These are phyloP conservation scores for Chromoteleia sp. DNA, from an alignment of 2,888 invertebrate genomes.

Conservation along the genomic window DNA sequence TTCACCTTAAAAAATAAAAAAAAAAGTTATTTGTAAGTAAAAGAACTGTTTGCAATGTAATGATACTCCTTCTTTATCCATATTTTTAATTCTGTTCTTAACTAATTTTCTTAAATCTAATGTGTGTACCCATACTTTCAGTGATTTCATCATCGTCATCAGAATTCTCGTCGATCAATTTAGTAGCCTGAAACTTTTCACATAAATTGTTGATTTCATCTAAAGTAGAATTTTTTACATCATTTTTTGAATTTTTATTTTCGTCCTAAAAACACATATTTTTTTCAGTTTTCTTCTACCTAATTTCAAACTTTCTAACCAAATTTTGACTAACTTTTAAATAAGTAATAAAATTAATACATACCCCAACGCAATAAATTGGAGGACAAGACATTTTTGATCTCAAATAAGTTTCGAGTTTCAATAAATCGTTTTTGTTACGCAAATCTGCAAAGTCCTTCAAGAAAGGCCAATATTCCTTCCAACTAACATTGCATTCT, in stretches of 20 bases:
- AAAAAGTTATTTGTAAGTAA: too few relatives aligned
- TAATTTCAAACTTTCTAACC: not conserved
- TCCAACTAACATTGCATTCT: constrained; percentile 92
- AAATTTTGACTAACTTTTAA: not conserved
- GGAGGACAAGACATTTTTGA: constrained; percentile 84
- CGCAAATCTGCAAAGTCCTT: constrained; percentile 92
- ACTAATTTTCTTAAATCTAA: constrained; percentile 31
- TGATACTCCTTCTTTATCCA: too few relatives aligned
- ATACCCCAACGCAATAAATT: constrained; percentile 41
- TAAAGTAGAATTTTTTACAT: constrained; percentile 38
- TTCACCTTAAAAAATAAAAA: constrained; percentile 79
- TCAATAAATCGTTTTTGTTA: constrained; percentile 89
- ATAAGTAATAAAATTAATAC: constrained; percentile 20
- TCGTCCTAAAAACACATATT: constrained; percentile 52
- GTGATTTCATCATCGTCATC: constrained; percentile 30
- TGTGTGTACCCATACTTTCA: constrained; percentile 52
- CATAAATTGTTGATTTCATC: constrained; percentile 73
- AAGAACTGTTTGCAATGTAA: too few relatives aligned
- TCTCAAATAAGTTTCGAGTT: constrained; percentile 91
- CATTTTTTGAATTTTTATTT: constrained; percentile 46
- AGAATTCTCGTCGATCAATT: constrained; percentile 36
- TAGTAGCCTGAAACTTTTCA: constrained; percentile 65
- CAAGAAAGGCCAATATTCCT: constrained; percentile 97
- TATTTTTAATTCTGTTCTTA: too few relatives aligned
- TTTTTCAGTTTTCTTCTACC: constrained; percentile 14